Conservation (phyloP, 2,113 vertebrate genomes). For the Corvus cornix region DNA sequence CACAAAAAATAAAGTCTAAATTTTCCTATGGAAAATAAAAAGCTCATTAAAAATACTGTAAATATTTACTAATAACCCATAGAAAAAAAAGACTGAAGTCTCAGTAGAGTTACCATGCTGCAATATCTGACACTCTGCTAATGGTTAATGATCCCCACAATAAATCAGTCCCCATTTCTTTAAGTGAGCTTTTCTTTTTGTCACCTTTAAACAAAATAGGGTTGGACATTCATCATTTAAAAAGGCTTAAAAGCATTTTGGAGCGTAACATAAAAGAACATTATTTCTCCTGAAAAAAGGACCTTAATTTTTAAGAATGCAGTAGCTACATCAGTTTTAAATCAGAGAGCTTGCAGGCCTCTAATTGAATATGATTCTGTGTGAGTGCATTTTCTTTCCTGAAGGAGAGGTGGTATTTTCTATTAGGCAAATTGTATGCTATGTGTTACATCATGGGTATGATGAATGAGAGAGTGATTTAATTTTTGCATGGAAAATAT, state of each 20-base stretch:
- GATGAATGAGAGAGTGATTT: background rate
- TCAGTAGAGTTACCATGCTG: background rate
- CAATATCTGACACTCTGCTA: background rate
- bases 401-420: background rate
- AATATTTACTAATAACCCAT: background rate
- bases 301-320: background rate
- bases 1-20: background rate
- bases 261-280: background rate
- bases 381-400: background rate
- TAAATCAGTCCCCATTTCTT: background rate
- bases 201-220: background rate
- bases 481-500: conserved; percentile 10
- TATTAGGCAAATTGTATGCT: conserved; percentile 8
- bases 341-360: background rate
- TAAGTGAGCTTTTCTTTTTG: background rate
- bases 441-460: background rate
- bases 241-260: background rate
- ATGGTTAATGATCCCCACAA: background rate
- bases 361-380: conserved; percentile 16
- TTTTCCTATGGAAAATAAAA: background rate
- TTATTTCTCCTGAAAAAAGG: background rate
- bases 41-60: background rate
- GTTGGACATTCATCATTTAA: background rate
- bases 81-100: background rate
- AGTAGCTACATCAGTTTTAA: background rate